Evolutionary conservation across 2,797 vertebrate genomes (phyloP).

Genomic region (Coendou prehensilis): DNA sequence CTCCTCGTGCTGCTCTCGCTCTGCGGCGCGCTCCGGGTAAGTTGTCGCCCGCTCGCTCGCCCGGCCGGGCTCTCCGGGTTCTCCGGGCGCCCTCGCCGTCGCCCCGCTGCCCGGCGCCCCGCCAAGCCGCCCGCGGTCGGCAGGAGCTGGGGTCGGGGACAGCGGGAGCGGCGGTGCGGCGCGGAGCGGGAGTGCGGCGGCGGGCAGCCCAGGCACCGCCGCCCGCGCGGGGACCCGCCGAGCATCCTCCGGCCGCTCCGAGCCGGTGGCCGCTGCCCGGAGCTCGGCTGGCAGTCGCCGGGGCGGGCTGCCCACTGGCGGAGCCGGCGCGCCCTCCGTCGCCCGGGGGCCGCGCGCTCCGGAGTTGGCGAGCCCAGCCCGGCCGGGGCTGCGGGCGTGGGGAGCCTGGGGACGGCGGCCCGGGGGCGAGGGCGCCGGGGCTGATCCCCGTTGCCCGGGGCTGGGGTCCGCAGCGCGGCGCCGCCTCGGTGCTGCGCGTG

Average conservation of each 20-base stretch:
- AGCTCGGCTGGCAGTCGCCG: background rate
- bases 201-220: background rate
- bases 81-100: background rate
- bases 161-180: background rate
- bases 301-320: conserved; percentile 38
- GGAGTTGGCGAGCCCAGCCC: conserved; percentile 61
- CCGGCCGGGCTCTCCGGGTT: background rate
- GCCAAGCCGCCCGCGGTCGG: conserved; percentile 28
- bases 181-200: background rate
- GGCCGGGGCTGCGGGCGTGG: background rate
- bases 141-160: background rate
- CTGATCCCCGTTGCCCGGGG: background rate
- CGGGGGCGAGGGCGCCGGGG: background rate
- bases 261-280: background rate
- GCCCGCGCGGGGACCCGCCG: background rate
- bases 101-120: conserved; percentile 11
- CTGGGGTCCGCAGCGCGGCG: background rate
- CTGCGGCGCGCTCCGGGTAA: conserved; percentile 87
- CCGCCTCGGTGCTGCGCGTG: background rate
- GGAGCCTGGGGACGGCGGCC: background rate
- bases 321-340: conserved; percentile 69
- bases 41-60: conserved; percentile 67
- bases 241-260: background rate
- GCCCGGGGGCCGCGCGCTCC: conserved; percentile 31
- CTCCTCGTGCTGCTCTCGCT: conserved; percentile 82